These are phyloP conservation scores for Acrocera orbiculus DNA, from an alignment of 2,888 invertebrate species.

Conservation along the genomic window DNA sequence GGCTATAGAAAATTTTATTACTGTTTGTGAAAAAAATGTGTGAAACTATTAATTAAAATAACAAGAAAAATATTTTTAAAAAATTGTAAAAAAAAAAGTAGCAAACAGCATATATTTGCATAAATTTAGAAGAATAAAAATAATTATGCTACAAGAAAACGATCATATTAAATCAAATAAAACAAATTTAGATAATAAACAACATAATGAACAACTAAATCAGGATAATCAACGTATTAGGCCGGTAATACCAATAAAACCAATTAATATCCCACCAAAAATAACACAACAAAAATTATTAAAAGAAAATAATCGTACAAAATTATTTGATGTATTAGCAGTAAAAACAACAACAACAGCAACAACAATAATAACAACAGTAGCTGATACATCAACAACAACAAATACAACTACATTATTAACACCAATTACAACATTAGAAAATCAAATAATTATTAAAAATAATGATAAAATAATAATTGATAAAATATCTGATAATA, in stretches of 20 bases:
- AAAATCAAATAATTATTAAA: neutral
- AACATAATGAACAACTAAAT: slow-evolving; percentile 1
- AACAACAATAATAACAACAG: slow-evolving; percentile 1
- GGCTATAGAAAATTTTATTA: neutral
- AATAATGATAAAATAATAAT: neutral
- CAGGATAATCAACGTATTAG: slow-evolving; percentile 19
- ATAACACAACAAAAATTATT: slow-evolving; percentile 17
- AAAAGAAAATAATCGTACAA: neutral
- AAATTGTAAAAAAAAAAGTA: no score
- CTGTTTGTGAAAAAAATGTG: slow-evolving; percentile 2
- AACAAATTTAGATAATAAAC: no score
- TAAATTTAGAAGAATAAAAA: no score
- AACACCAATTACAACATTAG: neutral
- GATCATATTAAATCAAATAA: no score
- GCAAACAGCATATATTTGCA: no score
- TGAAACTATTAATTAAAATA: slow-evolving; percentile 5
- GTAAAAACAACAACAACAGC: neutral
- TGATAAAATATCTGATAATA: slow-evolving; percentile 19
- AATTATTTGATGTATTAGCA: neutral
- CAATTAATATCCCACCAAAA: slow-evolving; percentile 31
- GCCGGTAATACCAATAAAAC: slow-evolving; percentile 28
- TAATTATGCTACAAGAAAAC: no score
- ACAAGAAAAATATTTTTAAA: no score
- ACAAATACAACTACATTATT: neutral
- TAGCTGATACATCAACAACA: neutral